A percentile compares a stretch with the other conserved stretches of the same genome.
These are phyloP conservation scores for Heliconius melpomene DNA, from an alignment of 1,140 invertebrate species.

Conservation along the genomic window DNA sequence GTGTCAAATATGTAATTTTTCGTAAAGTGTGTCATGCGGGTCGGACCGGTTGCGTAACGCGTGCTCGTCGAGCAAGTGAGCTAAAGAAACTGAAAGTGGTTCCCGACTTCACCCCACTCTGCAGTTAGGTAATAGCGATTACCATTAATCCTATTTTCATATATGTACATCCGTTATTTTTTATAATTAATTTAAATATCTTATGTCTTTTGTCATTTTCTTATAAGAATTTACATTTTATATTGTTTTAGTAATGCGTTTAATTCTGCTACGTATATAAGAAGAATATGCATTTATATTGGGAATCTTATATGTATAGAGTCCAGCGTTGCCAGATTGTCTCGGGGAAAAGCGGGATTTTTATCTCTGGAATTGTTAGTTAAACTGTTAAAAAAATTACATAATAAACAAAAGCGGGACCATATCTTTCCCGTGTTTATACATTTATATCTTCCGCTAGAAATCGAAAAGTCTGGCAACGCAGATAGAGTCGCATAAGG, in stretches of 20 bases:
- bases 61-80: constrained; percentile 54
- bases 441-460: too few relatives aligned
- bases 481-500: too few relatives aligned
- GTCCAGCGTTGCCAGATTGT: too few relatives aligned
- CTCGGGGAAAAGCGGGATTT: too few relatives aligned
- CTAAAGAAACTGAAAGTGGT: constrained; percentile 75
- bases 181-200: neutral
- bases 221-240: neutral
- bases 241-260: neutral
- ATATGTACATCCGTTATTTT: constrained; percentile 49
- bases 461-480: too few relatives aligned
- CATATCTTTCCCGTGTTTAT: too few relatives aligned
- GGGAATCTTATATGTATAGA: too few relatives aligned
- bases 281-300: too few relatives aligned
- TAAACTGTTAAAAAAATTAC: too few relatives aligned
- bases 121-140: constrained; percentile 65
- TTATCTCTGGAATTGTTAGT: too few relatives aligned
- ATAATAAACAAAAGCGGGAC: too few relatives aligned
- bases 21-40: constrained; percentile 70
- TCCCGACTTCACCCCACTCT: constrained; percentile 53
- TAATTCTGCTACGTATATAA: too few relatives aligned
- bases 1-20: constrained; percentile 1
- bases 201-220: neutral
- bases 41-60: constrained; percentile 62
- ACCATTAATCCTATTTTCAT: constrained; percentile 69